Percentiles rank a stretch among this genome's conserved stretches.
phyloP scores from a whole-genome alignment of 2,113 vertebrate species.

The Lynx canadensis region DNA sequence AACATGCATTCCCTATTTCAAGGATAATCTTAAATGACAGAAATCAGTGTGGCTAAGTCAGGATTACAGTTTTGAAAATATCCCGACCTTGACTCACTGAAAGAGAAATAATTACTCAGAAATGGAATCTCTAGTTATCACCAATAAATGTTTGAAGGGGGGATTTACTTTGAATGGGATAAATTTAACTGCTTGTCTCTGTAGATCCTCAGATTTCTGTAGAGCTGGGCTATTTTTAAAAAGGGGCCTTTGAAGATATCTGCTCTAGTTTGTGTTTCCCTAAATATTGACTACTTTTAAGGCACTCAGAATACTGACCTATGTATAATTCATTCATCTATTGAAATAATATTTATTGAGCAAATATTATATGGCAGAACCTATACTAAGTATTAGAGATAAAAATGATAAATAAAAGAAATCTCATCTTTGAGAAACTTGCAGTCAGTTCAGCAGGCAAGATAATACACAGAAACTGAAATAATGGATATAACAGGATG shows the following conservation, averaged over 20 bases:
- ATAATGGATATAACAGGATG: not conserved
- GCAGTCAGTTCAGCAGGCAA: not conserved
- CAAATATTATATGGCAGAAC: not conserved
- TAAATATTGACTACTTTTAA: slow-evolving; percentile 11
- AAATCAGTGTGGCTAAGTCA: slow-evolving; percentile 46
- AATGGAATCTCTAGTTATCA: slow-evolving; percentile 37
- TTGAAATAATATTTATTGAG: slow-evolving; percentile 50
- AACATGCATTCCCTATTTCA: not conserved
- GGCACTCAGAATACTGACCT: not conserved
- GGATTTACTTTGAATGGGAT: slow-evolving; percentile 17
- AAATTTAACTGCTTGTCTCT: slow-evolving; percentile 39
- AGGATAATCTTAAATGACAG: slow-evolving; percentile 59
- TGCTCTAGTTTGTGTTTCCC: not conserved
- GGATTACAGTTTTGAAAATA: slow-evolving; percentile 53
- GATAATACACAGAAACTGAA: not conserved
- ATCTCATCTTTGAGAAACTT: not conserved
- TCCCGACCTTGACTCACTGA: not conserved
- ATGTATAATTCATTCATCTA: not conserved
- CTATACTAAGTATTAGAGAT: not conserved
- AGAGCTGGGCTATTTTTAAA: slow-evolving; percentile 10
- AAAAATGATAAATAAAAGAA: not conserved
- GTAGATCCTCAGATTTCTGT: slow-evolving; percentile 26
- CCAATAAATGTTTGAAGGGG: slow-evolving; percentile 24
- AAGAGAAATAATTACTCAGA: slow-evolving; percentile 46
- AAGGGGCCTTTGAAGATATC: slow-evolving; percentile 50